These are phyloP conservation scores for Bicyclus anynana DNA, from an alignment of 1,140 invertebrate species.

Conservation along the genomic window DNA sequence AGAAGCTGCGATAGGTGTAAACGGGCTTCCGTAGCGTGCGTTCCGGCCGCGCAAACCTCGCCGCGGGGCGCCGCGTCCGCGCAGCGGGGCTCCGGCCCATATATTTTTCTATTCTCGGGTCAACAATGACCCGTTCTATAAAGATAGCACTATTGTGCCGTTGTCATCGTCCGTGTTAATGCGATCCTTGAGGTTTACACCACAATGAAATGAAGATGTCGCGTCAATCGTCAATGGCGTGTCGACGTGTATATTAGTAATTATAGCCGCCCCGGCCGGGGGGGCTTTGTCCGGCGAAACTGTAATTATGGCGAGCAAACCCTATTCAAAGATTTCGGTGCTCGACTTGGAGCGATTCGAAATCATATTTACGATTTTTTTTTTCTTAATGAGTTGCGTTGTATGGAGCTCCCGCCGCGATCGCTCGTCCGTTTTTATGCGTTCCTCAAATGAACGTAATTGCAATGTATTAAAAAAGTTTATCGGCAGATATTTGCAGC, in stretches of 20 bases:
- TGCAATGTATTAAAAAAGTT: slow-evolving; percentile 68
- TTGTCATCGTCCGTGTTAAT: slow-evolving; percentile 76
- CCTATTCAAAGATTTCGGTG: slow-evolving; percentile 42
- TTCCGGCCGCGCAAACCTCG: slow-evolving; percentile 55
- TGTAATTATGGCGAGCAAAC: slow-evolving; percentile 51
- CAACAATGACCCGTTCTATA: slow-evolving; percentile 63
- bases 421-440: slow-evolving; percentile 52
- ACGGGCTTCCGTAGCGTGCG: slow-evolving; percentile 63
- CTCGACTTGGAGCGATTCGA: slow-evolving; percentile 30
- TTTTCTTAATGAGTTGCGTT: slow-evolving; percentile 46
- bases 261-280: slow-evolving; percentile 57
- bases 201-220: slow-evolving; percentile 69
- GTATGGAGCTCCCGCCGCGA: slow-evolving; percentile 43
- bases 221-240: slow-evolving; percentile 62
- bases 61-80: slow-evolving; percentile 45
- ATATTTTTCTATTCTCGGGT: slow-evolving; percentile 70
- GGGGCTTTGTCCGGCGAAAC: slow-evolving; percentile 50
- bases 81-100: slow-evolving; percentile 55
- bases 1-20: slow-evolving; percentile 71
- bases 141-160: slow-evolving; percentile 55
- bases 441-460: slow-evolving; percentile 63
- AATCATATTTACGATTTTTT: slow-evolving; percentile 52
- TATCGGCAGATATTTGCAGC: slow-evolving; percentile 54
- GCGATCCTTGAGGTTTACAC: slow-evolving; percentile 71
- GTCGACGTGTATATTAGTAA: slow-evolving; percentile 72